Base-by-base conservation (phyloP, 1,140 invertebrate species). In the Drosophila ironensis region DNA sequence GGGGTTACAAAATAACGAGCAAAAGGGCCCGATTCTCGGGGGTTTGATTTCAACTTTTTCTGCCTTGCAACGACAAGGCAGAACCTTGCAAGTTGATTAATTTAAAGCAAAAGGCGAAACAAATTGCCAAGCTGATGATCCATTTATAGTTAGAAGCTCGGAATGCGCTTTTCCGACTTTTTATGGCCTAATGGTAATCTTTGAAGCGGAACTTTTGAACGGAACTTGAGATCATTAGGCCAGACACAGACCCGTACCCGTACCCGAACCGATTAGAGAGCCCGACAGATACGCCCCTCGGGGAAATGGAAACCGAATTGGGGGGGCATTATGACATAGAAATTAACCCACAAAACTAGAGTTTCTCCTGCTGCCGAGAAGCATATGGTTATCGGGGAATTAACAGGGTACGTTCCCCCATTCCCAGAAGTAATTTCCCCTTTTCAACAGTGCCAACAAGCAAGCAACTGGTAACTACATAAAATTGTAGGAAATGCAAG, bases 1-100 rank as follows among this genome's bases (percentile, higher is more conserved):
- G 60, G 54, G 57, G n/a, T 8, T n/a, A n/a, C n/a, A n/a, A n/a
- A 56, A 41, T 42, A 61, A 63, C 47, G 63, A 6, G n/a, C 19
- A 25, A 61, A 56, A 28, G 33, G 24, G 35, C 14, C 3, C 17
- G 33, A 44, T 53, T 44, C 45, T 46, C 27, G 45, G 20, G 56
- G 60, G 14, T 63, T 72, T 73, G 69, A 78, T 78, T 80, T 69
- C 30, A 46, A 19, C 12, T 27, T 59, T 42, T 52, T 7, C 7
- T 41, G 9, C 48, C 17, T 27, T 17, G 7, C 0, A 19, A 14
- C 24, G 48, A 28, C 9, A 33, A 30, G n/a, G 5, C 25, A 27
- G 45, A 59, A 54, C 54, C 71, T 61, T 68, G 57, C 27, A 73
- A 67, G 67, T 76, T 56, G 22, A 60, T 71, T 37, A 37, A 74